phyloP scores from a whole-genome alignment of 2,888 invertebrate species.

The Mesodorylaimus sp. region DNA sequence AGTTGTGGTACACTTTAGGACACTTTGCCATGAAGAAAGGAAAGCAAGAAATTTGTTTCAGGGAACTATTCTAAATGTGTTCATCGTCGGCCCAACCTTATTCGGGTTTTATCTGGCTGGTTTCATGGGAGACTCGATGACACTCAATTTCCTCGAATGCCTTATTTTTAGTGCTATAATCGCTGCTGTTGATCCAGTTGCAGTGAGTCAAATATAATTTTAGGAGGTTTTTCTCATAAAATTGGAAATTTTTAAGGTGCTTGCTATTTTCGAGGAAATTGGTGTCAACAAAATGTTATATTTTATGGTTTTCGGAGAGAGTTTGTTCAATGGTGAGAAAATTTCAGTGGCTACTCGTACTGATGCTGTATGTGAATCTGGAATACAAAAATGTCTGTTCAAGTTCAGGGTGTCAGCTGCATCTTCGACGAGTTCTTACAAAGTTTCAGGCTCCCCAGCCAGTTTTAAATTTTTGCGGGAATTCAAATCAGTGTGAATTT shows the following conservation, averaged over 20 bases:
- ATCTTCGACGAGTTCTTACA: too few species aligned
- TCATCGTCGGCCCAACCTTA: slow-evolving; percentile 22
- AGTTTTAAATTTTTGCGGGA: background rate
- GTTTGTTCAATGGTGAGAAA: slow-evolving; percentile 40
- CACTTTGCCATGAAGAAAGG: too few species aligned
- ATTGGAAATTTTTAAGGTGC: slow-evolving; percentile 28
- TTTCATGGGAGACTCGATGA: slow-evolving; percentile 23
- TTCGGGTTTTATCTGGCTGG: slow-evolving; percentile 23
- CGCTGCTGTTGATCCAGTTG: slow-evolving; percentile 43
- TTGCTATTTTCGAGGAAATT: slow-evolving; percentile 40
- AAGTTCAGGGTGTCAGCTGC: too few species aligned
- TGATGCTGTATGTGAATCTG: too few species aligned
- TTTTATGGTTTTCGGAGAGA: slow-evolving; percentile 43
- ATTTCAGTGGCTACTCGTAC: too few species aligned
- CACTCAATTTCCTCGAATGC: slow-evolving; percentile 21
- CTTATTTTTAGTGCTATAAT: slow-evolving; percentile 40
- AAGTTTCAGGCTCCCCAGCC: too few species aligned
- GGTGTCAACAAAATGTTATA: slow-evolving; percentile 42
- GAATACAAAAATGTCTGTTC: too few species aligned
- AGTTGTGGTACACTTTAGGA: slow-evolving; percentile 39
- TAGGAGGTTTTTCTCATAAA: slow-evolving; percentile 10
- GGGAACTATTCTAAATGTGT: slow-evolving; percentile 29
- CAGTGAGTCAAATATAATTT: slow-evolving; percentile 30
- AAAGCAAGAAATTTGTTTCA: slow-evolving; percentile 12
- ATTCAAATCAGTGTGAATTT: too few species aligned